phyloP scores from a whole-genome alignment of 2,797 vertebrate species.

The Nothura maculosa region DNA sequence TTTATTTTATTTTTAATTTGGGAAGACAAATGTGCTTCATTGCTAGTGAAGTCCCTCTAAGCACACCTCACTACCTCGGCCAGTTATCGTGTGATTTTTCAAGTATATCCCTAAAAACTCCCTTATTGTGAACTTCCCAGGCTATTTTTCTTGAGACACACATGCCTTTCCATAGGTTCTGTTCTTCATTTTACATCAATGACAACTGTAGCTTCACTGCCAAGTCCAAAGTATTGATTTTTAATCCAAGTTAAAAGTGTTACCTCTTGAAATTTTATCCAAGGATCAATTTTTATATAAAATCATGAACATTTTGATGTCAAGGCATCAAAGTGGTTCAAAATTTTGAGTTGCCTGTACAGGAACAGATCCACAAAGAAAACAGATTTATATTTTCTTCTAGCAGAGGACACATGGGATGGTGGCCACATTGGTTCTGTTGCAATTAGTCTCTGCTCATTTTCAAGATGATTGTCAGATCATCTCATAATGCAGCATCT shows the following conservation, averaged over 20 bases:
- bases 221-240: not conserved
- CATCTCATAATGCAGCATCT: not conserved
- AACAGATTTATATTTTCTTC: not conserved
- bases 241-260: not conserved
- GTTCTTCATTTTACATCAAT: not conserved
- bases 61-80: not conserved
- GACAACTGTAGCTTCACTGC: not conserved
- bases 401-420: not conserved
- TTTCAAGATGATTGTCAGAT: not conserved
- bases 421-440: not conserved
- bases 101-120: not conserved
- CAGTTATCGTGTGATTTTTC: not conserved
- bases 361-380: not conserved
- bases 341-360: not conserved
- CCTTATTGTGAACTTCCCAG: not conserved
- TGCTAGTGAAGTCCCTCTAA: not conserved
- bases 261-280: not conserved
- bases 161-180: not conserved
- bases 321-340: not conserved
- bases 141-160: fast-evolving
- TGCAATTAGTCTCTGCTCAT: not conserved
- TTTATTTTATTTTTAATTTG: not conserved
- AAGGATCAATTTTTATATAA: not conserved
- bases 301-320: not conserved
- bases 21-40: not conserved